These are phyloP conservation scores for Dastarcus helophoroides DNA, from an alignment of 2,888 invertebrate genomes.

Conservation along the genomic window DNA sequence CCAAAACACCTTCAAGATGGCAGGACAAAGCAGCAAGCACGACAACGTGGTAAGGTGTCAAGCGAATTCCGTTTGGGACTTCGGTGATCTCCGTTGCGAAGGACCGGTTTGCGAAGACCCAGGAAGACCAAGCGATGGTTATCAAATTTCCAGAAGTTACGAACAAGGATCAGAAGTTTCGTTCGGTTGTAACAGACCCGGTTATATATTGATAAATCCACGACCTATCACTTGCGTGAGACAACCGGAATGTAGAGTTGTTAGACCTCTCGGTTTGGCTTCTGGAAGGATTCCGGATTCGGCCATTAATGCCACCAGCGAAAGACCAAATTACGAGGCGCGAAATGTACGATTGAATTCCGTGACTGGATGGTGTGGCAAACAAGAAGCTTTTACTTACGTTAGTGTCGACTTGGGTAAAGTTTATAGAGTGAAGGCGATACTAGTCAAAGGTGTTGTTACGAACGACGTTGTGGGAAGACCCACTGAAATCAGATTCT, in stretches of 20 bases:
- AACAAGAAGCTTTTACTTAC: conserved; percentile 91
- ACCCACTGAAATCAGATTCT: conserved; percentile 92
- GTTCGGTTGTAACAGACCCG: conserved; percentile 83
- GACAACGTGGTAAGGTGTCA: conserved; percentile 89
- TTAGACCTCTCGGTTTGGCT: conserved; percentile 80
- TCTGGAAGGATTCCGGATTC: conserved; percentile 89
- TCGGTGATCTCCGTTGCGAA: conserved; percentile 90
- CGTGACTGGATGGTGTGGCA: conserved; percentile 94
- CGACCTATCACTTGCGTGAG: conserved; percentile 81
- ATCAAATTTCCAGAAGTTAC: conserved; percentile 72
- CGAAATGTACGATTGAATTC: conserved; percentile 81
- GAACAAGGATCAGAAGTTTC: conserved; percentile 84
- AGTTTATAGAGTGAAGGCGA: conserved; percentile 85
- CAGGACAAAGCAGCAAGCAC: conserved; percentile 82
- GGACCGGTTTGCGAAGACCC: conserved; percentile 96
- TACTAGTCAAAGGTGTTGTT: conserved; percentile 86
- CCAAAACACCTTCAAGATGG: conserved; percentile 88
- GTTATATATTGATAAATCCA: conserved; percentile 85
- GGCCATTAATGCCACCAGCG: conserved; percentile 90
- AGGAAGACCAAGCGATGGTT: conserved; percentile 85
- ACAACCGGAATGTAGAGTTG: conserved; percentile 89
- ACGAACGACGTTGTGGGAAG: conserved; percentile 91
- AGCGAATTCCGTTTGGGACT: conserved; percentile 92
- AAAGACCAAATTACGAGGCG: conserved; percentile 84
- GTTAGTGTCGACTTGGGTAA: conserved; percentile 90